Conservation (phyloP, 2,888 invertebrate genomes). For the Pristionchus japonicus region DNA sequence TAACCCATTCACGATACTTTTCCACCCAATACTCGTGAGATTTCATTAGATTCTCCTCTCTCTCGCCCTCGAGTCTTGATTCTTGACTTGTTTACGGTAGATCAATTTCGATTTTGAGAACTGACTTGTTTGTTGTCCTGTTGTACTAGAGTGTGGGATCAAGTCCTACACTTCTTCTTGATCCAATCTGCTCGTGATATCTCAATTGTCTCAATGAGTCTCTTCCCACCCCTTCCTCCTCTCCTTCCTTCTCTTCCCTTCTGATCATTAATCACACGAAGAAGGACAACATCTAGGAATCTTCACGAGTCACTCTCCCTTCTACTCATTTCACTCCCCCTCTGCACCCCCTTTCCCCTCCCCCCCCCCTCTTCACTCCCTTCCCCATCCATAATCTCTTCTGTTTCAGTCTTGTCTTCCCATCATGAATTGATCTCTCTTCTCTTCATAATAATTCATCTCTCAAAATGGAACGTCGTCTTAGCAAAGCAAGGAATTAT, state of each 20-base stretch:
- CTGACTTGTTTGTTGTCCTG: background rate
- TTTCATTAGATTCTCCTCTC: background rate
- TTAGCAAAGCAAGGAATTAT: constrained; percentile 23
- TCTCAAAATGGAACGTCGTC: constrained; percentile 24
- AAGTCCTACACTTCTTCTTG: background rate
- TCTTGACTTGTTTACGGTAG: constrained; percentile 2
- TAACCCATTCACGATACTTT: constrained; percentile 37
- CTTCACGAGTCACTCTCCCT: constrained; percentile 25
- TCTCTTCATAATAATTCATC: constrained; percentile 32
- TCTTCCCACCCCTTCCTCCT: background rate
- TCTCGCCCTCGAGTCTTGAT: background rate
- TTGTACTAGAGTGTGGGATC: background rate
- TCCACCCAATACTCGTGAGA: constrained; percentile 30
- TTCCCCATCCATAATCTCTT: constrained; percentile 7
- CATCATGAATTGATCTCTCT: constrained; percentile 24
- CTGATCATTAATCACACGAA: constrained; percentile 36
- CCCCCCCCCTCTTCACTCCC: background rate
- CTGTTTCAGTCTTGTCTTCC: constrained; percentile 23
- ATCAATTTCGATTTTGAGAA: background rate
- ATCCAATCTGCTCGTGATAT: background rate
- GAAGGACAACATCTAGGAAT: constrained; percentile 35
- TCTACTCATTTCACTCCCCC: background rate
- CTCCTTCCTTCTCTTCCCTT: background rate
- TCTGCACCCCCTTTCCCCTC: background rate
- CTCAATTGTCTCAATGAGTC: constrained; percentile 25